phyloP scores from a whole-genome alignment of 2,113 vertebrate genomes.

The Ia io region DNA sequence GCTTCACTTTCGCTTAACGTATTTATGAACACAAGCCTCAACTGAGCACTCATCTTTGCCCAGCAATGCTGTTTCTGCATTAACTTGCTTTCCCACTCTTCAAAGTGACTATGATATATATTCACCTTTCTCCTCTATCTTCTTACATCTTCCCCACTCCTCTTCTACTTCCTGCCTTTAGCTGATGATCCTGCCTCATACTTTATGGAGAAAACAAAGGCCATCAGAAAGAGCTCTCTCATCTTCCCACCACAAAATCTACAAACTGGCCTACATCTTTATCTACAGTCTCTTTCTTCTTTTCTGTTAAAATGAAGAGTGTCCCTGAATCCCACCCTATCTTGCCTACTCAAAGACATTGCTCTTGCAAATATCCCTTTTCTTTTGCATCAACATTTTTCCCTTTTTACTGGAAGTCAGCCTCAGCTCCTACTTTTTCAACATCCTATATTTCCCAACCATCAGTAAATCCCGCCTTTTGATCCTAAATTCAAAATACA shows the following conservation, averaged over 20 bases:
- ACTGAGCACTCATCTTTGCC: constrained; percentile 1
- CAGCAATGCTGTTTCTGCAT: neutral
- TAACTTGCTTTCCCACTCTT: constrained; percentile 17
- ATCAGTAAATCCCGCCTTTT: constrained; percentile 8
- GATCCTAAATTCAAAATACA: constrained; percentile 34
- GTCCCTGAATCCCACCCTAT: neutral
- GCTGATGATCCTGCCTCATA: neutral
- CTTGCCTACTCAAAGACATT: neutral
- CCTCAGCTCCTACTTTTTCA: neutral
- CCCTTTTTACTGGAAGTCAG: constrained; percentile 1
- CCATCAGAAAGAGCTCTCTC: neutral
- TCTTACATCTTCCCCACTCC: neutral
- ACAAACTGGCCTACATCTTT: neutral
- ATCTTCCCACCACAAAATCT: neutral
- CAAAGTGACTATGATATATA: neutral
- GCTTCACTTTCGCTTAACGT: constrained; percentile 35
- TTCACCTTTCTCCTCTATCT: neutral
- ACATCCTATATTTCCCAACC: neutral
- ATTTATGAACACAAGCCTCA: constrained; percentile 12
- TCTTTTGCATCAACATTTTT: neutral
- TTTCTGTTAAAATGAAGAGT: neutral
- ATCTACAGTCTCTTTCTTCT: constrained; percentile 26
- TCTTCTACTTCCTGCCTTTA: constrained; percentile 7
- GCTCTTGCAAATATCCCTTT: neutral
- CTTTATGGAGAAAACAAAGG: constrained; percentile 27